Evolutionary conservation across 1,140 invertebrate species (phyloP).

Genomic region (Caenorhabditis tropicalis): DNA sequence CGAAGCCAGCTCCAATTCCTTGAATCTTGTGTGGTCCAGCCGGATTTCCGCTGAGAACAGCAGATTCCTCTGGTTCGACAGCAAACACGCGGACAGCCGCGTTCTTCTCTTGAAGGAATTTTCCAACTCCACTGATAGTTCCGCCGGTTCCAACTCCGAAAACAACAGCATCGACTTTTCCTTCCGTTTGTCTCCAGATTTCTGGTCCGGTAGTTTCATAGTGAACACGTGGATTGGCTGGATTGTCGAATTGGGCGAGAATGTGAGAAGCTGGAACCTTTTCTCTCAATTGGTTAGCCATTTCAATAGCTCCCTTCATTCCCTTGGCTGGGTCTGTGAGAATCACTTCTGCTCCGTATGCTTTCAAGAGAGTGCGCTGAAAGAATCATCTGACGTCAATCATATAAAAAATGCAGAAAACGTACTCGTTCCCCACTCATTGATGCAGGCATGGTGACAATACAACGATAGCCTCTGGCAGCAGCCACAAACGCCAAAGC

Average conservation of each 20-base stretch:
- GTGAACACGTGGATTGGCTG: conserved; percentile 53
- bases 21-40: conserved; percentile 69
- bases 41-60: conserved; percentile 64
- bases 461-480: conserved; percentile 72
- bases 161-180: conserved; percentile 67
- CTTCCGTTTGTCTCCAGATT: conserved; percentile 69
- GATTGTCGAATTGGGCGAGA: conserved; percentile 63
- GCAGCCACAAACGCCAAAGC: conserved; percentile 72
- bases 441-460: conserved; percentile 73
- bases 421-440: conserved; percentile 71
- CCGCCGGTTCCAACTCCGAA: conserved; percentile 71
- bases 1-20: conserved; percentile 67
- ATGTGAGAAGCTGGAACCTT: conserved; percentile 66
- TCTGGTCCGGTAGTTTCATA: conserved; percentile 64
- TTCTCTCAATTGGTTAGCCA: conserved; percentile 62
- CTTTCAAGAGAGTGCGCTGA: conserved; percentile 67
- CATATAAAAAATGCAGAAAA: neutral
- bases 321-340: conserved; percentile 65
- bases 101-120: conserved; percentile 63
- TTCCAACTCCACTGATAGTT: conserved; percentile 68
- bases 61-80: conserved; percentile 66
- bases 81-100: conserved; percentile 63
- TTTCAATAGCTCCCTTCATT: conserved; percentile 67
- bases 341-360: conserved; percentile 68
- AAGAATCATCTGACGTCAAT: conserved; percentile 32